Evolutionary conservation across 2,113 vertebrate species (phyloP).

Genomic region (Bambusicola thoracicus): DNA sequence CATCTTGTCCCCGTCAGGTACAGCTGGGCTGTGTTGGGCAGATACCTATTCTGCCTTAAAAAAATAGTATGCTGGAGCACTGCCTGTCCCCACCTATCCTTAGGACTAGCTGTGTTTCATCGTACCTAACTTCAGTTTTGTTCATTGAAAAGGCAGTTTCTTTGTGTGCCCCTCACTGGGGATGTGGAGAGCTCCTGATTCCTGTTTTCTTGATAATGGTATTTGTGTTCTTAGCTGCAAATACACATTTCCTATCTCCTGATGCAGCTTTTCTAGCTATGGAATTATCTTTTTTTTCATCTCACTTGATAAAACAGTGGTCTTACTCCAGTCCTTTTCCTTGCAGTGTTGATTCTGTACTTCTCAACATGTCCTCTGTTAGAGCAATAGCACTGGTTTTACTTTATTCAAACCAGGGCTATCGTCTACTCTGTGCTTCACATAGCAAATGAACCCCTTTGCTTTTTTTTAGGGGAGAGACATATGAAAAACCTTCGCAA

Average conservation of each 20-base stretch:
- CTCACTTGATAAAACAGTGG: neutral
- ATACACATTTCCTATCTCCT: neutral
- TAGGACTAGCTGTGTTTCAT: neutral
- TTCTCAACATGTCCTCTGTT: neutral
- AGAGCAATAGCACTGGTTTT: neutral
- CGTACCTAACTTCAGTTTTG: neutral
- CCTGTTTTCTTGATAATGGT: neutral
- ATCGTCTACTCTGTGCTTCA: fast-evolving
- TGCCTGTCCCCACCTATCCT: neutral
- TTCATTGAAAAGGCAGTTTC: neutral
- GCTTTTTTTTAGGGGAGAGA: neutral
- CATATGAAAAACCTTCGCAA: neutral
- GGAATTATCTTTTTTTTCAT: neutral
- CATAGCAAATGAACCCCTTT: neutral
- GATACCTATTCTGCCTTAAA: neutral
- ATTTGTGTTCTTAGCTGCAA: neutral
- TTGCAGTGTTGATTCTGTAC: fast-evolving
- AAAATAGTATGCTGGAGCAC: neutral
- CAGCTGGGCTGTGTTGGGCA: neutral
- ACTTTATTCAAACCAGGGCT: neutral
- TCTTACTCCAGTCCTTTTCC: neutral
- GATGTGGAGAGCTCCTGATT: conserved; percentile 1
- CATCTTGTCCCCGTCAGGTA: neutral
- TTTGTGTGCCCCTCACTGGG: neutral
- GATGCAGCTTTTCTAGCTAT: neutral